Conservation (phyloP, 2,888 invertebrate species). For the Empis stercorea region DNA sequence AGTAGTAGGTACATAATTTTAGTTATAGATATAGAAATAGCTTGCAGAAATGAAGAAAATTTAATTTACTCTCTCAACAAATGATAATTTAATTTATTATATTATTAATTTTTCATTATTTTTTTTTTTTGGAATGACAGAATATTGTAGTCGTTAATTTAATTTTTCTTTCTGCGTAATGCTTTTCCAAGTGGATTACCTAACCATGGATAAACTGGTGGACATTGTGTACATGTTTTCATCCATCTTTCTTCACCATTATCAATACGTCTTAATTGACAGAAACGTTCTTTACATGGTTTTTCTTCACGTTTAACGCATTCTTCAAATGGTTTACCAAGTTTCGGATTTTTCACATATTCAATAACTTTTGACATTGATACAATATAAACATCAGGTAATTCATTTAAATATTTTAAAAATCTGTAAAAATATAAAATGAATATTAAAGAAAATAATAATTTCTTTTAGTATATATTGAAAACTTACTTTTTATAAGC, state of each 20-base stretch:
- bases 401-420: constrained; percentile 39
- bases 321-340: constrained; percentile 25
- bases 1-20: no score
- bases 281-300: constrained; percentile 23
- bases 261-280: constrained; percentile 23
- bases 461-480: no score
- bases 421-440: constrained; percentile 38
- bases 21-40: no score
- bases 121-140: no score
- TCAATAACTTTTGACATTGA: constrained; percentile 25
- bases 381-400: constrained; percentile 48
- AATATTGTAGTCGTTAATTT: no score
- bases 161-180: neutral
- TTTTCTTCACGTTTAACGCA: constrained; percentile 23
- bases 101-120: no score
- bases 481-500: constrained; percentile 38
- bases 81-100: no score
- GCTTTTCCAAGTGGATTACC: constrained; percentile 38
- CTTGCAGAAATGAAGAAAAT: no score
- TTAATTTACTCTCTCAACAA: no score
- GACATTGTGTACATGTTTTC: constrained; percentile 39
- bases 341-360: constrained; percentile 25
- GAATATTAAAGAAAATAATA: no score
- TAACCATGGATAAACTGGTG: constrained; percentile 42
- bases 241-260: constrained; percentile 36